Evolutionary conservation across 2,797 vertebrate genomes (phyloP).

Genomic region (Crocidura indochinensis): DNA sequence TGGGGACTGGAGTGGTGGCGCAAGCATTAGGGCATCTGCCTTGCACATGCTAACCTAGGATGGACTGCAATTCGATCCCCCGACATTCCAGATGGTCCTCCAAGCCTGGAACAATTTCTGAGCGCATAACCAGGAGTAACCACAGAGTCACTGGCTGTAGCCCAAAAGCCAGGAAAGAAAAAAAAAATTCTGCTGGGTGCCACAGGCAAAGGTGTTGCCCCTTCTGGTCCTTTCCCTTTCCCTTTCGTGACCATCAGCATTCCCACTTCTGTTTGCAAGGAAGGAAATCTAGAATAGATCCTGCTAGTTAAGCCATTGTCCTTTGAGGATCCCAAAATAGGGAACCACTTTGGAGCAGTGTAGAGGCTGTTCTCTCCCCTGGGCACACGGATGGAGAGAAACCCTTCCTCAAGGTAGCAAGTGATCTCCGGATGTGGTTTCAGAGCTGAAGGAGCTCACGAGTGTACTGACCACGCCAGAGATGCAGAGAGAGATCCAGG

Average conservation of each 20-base stretch:
- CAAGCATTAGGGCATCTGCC: too few relatives aligned
- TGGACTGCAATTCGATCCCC: too few relatives aligned
- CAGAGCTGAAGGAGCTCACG: constrained; percentile 96
- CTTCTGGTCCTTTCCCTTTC: neutral
- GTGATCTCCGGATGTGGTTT: constrained; percentile 44
- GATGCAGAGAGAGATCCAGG: constrained; percentile 92
- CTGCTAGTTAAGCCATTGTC: neutral
- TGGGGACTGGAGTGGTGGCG: too few relatives aligned
- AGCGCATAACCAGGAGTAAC: too few relatives aligned
- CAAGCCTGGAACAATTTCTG: too few relatives aligned
- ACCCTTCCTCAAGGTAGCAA: neutral
- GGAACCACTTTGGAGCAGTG: neutral
- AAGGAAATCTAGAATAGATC: neutral
- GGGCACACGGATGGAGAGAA: neutral
- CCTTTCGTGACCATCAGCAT: neutral
- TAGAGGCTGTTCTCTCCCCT: neutral
- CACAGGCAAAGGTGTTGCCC: neutral
- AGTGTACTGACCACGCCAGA: constrained; percentile 94
- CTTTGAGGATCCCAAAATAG: neutral
- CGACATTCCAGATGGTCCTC: too few relatives aligned
- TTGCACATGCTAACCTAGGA: too few relatives aligned
- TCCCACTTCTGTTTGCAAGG: neutral
- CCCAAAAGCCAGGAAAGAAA: too few relatives aligned
- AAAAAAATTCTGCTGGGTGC: neutral
- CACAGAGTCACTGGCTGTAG: too few relatives aligned